These are phyloP conservation scores for Lycodopsis pacificus DNA, from an alignment of 2,797 vertebrate species.

Conservation along the genomic window DNA sequence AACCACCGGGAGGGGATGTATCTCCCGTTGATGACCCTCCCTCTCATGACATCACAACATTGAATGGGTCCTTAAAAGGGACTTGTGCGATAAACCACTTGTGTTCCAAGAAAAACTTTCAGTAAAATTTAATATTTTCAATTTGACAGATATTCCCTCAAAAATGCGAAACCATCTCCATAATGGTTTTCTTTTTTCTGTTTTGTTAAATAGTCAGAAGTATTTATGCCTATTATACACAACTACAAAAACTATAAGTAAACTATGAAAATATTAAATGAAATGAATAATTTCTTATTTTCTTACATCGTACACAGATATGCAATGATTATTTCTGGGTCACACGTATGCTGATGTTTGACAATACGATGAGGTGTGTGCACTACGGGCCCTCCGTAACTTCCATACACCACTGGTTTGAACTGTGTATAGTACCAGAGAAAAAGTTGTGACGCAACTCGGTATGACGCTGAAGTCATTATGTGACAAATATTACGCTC, in stretches of 20 bases:
- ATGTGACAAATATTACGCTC: background rate
- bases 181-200: background rate
- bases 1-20: too few species aligned
- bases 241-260: background rate
- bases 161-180: background rate
- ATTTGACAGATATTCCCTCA: background rate
- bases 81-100: background rate
- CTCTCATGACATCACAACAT: too few species aligned
- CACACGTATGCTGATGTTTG: background rate
- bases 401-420: background rate
- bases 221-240: background rate
- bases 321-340: background rate
- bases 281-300: background rate
- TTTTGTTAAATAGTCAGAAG: background rate
- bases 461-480: background rate
- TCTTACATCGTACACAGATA: background rate
- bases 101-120: background rate
- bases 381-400: background rate
- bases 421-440: too few species aligned
- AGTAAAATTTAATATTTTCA: background rate
- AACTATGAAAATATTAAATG: background rate
- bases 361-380: background rate
- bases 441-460: background rate
- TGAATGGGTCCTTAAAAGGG: background rate
- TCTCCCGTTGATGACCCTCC: too few species aligned